Conservation (phyloP, 92 coral and sea anemone genomes). For the Diadumene lineata region DNA sequence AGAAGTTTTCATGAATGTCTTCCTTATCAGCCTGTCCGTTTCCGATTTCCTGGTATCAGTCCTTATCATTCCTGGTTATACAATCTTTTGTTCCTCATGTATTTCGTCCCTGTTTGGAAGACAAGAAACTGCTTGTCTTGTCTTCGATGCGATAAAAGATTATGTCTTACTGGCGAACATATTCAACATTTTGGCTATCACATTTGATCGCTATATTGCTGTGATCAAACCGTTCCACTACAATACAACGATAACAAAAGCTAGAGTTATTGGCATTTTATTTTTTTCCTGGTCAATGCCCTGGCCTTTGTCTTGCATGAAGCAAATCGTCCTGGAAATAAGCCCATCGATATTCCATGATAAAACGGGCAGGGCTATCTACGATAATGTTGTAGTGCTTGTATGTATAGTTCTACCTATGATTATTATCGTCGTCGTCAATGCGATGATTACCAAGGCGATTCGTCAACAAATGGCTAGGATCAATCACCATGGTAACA, state of each 20-base stretch:
- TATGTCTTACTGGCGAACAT: conserved; percentile 51
- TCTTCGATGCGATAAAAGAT: conserved; percentile 71
- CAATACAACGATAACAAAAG: conserved; percentile 42
- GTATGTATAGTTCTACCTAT: conserved; percentile 51
- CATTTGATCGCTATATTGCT: conserved; percentile 63
- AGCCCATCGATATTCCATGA: conserved; percentile 15
- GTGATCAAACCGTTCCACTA: conserved; percentile 63
- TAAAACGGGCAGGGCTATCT: conserved; percentile 15
- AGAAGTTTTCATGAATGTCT: conserved; percentile 52
- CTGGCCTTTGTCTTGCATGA: conserved; percentile 55
- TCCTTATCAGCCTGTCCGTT: conserved; percentile 60
- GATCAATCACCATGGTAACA: conserved; percentile 19
- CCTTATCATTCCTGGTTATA: conserved; percentile 55
- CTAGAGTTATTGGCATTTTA: conserved; percentile 26
- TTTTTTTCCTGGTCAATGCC: conserved; percentile 49
- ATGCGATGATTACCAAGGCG: conserved; percentile 52
- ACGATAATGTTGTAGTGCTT: conserved; percentile 51
- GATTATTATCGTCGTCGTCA: conserved; percentile 43
- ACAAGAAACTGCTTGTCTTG: conserved; percentile 20
- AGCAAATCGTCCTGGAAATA: conserved; percentile 30
- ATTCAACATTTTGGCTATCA: conserved; percentile 56
- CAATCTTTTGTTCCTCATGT: conserved; percentile 53
- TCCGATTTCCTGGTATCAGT: conserved; percentile 47
- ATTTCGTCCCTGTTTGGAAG: background rate
- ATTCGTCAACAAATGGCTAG: conserved; percentile 33